These are phyloP conservation scores for Pachliopta kotzebuea DNA, from an alignment of 2,888 invertebrate genomes.

Conservation along the genomic window DNA sequence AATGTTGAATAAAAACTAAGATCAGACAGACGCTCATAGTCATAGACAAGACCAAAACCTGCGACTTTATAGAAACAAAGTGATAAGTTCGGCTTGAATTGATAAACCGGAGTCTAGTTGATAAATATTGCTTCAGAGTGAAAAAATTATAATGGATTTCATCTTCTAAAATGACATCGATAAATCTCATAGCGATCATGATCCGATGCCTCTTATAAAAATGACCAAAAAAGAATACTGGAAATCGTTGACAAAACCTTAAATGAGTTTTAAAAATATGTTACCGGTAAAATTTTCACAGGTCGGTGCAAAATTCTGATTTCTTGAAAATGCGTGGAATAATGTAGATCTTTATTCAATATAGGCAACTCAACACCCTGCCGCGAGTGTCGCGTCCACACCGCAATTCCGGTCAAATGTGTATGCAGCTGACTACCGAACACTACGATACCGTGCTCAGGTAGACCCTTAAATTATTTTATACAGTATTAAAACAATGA, in stretches of 20 bases:
- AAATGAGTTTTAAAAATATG: neutral
- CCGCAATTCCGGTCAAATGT: conserved; percentile 92
- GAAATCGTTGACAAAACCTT: neutral
- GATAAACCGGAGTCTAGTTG: no score
- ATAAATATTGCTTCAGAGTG: no score
- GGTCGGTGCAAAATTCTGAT: conserved; percentile 91
- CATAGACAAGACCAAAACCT: no score
- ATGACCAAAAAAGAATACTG: no score
- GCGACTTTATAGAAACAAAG: no score
- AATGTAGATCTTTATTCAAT: conserved; percentile 96
- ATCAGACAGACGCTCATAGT: no score
- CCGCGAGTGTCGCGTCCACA: conserved; percentile 92
- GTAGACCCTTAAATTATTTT: conserved; percentile 82
- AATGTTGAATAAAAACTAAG: no score
- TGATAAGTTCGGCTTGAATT: no score
- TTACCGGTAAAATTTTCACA: conserved; percentile 91
- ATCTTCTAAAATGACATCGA: no score
- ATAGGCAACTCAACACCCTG: conserved; percentile 89
- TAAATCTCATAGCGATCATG: no score
- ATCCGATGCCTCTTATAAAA: no score
- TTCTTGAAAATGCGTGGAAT: conserved; percentile 99
- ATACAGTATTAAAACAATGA: neutral
- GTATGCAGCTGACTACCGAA: conserved; percentile 99
- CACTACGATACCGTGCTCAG: conserved; percentile 90
- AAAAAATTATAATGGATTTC: no score